phyloP scores from a whole-genome alignment of 2,797 vertebrate species.

The Xiphorhynchus erythropygius region DNA sequence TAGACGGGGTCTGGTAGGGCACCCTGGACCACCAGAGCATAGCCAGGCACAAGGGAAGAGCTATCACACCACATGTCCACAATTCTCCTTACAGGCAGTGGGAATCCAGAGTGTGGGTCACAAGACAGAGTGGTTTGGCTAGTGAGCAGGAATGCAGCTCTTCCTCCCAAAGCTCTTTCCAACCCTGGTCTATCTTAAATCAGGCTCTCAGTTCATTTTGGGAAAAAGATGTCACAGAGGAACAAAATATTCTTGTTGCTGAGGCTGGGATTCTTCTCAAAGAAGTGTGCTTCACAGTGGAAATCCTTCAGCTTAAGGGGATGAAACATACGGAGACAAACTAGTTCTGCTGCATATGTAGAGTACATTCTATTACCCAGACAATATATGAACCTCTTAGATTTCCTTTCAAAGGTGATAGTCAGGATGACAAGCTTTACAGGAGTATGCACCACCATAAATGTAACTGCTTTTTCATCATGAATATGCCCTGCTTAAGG shows the following conservation, averaged over 20 bases:
- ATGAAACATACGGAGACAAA: not conserved
- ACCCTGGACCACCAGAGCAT: not conserved
- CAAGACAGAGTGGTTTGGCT: not conserved
- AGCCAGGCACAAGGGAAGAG: not conserved
- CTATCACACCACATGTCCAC: not conserved
- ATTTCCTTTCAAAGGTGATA: conserved; percentile 32
- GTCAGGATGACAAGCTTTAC: conserved; percentile 21
- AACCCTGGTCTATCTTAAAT: not conserved
- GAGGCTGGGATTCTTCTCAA: not conserved
- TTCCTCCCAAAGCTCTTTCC: not conserved
- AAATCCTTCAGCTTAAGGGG: conserved; percentile 15
- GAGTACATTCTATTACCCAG: conserved; percentile 8
- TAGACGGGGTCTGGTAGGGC: not conserved
- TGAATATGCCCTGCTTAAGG: conserved; percentile 51
- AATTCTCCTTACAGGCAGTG: not conserved
- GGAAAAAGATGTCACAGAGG: not conserved
- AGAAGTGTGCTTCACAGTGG: not conserved
- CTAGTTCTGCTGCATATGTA: conserved; percentile 36
- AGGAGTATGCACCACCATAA: conserved; percentile 6
- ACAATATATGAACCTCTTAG: conserved; percentile 17
- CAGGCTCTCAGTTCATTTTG: not conserved
- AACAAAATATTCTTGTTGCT: not conserved
- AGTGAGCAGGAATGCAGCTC: not conserved
- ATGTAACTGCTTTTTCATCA: not conserved
- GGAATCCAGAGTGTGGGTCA: not conserved